Base-by-base conservation (phyloP, 2,888 invertebrate genomes). In the Clistopyga incitator region DNA sequence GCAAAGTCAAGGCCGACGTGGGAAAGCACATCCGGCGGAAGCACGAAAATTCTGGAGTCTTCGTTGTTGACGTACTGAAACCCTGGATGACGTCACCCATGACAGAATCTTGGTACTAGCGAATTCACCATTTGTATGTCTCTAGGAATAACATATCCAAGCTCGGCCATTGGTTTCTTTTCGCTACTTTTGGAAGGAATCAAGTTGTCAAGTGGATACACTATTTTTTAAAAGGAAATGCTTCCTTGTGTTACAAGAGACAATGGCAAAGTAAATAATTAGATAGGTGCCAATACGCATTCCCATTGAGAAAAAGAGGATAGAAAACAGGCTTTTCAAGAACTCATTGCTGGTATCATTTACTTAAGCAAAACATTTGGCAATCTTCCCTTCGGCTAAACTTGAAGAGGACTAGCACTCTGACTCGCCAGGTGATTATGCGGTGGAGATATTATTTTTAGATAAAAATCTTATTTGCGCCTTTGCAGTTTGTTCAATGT, bases 1-100 rank as follows among this genome's bases (percentile, higher is more conserved):
- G 82, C 76, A 87, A 87, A 11, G 61, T 79, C 47, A 87, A 85
- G 59, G 79, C 84, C 45, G 83, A 87, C 34, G 81, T 90, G 15
- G 84, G 71, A 42, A 86, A 84, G 38, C 88, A 89, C 74, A 71
- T 88, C 20, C 71, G 85, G 38, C 80, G 82, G 13, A 86, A 54
- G 52, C 88, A 87, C 67, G 77, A 76, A 47, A 78, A 81, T 29
- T 72, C 67, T 3, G 80, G 70, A 45, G 64, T 85, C 61, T 81
- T 82, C 8, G 81, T 87, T 61, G 71, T 88, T 18, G 88, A 88
- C 64, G 59, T 86, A 18, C 42, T 54, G 25, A 79, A 75, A 42
- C 38, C 75, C 0, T 79, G 71, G 59, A 50, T 45, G n/a, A 8
- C 45, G 18, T n/a, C 47, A 47, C 18, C 61, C 13, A 15, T 15